Evolutionary conservation across 2,797 vertebrate species (phyloP), one percentile per base, ranked within the genome.

Genomic region (Sebastes alutus): DNA sequence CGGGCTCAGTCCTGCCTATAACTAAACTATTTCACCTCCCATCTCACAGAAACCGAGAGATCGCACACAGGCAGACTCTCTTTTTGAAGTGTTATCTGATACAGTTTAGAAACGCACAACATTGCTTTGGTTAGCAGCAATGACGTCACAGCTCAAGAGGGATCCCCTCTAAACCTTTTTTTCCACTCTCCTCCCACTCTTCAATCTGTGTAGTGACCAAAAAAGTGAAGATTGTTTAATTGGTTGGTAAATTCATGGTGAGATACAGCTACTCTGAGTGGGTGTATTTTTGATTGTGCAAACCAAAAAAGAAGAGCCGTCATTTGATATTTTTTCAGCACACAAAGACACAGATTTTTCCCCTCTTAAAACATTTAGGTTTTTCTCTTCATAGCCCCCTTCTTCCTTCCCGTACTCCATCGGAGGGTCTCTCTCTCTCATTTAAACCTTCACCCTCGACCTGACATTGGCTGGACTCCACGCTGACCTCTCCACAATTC

Each of bases 391-490:
- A 72, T 14, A 54, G n/a, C 20, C 64, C 35, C 29, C 29, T 22
- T 13, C 46, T 79, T 75, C 49, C 78, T 68, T 81, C 72, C 38
- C 56, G 38, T 62, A 46, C 60, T 71, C 38, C 22, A 30, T 20
- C 70, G 5, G 12, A 74, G 67, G 23, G 33, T 71, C 35, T 72
- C 52, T 82, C 35, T 69, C 49, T 77, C 30, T 72, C 55, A 54
- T 76, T 73, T 76, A 76, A 89, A 92, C 82, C 87, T 91, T 94
- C 88, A 84, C 84, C 83, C 83, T 77, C 54, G 84, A 78, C 82
- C 84, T 77, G 74, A 70, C 89, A 68, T 80, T 90, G 85, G 78
- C 81, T 78, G 74, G 78, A 88, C 75, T 74, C 72, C 42, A 61
- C 56, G 12, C 58, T 84, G 79, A 88, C 78, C 83, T 82, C 65